Evolutionary conservation across 2,888 invertebrate genomes (phyloP), one percentile per base, ranked within the genome.

Genomic region (Monopis laevigella): DNA sequence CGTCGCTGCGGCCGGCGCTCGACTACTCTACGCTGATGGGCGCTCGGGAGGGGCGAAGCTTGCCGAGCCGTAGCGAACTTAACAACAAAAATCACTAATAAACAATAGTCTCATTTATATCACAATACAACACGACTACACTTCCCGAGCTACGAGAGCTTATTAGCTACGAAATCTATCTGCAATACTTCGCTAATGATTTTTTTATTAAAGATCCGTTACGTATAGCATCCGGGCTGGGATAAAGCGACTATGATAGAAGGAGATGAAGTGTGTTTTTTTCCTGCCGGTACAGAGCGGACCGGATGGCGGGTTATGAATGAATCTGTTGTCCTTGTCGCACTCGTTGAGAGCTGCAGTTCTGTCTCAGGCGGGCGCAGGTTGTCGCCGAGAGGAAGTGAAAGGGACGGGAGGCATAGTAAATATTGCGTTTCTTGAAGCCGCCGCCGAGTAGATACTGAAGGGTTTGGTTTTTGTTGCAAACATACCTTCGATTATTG

Each of bases 311-410:
- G 69, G 61, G 74, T 80, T 75, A 80, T 80, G 80, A 80, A 80
- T 80, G 80, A 78, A 80, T 80, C 66, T 51, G 55, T 65, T 53
- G 58, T 80, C 80, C 65, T 55, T 61, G 57, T 78, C 68, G 52
- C 43, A 48, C 67, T 43, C 45, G 48, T 47, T 47, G 51, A 50
- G 55, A 56, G 50, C 52, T 56, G 55, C 61, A 56, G 51, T 52
- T 50, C 44, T 48, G 56, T 72, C 73, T 68, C 74, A 55, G 57
- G 73, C 66, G 51, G 48, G 49, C 66, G 53, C 74, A 72, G 70
- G 78, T 77, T 77, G 78, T 72, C 75, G 69, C 60, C 64, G 65
- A 66, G 67, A 78, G 80, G 80, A 78, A 80, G 80, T 77, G 80
- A 80, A 77, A 78, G 80, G 78, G 80, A 74, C 78, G 62, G 67